Evolutionary conservation across 1,140 invertebrate genomes (phyloP).

Genomic region (Tachypleus tridentatus): DNA sequence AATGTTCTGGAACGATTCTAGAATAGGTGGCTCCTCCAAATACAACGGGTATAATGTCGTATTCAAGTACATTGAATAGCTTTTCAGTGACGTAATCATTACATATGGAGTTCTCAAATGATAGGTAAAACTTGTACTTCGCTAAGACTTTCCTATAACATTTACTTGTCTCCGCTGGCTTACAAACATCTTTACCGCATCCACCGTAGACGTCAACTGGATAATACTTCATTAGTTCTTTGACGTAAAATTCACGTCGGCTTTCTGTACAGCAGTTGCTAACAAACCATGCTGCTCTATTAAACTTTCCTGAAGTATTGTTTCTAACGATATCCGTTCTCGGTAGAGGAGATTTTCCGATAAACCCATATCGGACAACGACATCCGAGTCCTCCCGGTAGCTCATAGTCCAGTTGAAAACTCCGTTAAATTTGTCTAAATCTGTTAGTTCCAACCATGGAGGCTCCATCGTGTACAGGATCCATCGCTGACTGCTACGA

Average conservation of each 20-base stretch:
- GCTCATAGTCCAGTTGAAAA: slow-evolving; percentile 32
- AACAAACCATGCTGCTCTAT: slow-evolving; percentile 36
- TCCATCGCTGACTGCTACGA: slow-evolving; percentile 13
- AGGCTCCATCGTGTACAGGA: slow-evolving; percentile 22
- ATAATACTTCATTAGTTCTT: slow-evolving; percentile 25
- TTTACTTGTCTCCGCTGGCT: slow-evolving; percentile 12
- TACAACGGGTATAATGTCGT: slow-evolving; percentile 34
- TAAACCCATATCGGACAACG: slow-evolving; percentile 12
- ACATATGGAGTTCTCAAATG: slow-evolving; percentile 39
- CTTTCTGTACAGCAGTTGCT: slow-evolving; percentile 28
- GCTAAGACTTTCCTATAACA: slow-evolving; percentile 22
- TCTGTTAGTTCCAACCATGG: slow-evolving; percentile 12
- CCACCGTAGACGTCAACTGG: slow-evolving; percentile 31
- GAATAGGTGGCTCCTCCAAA: slow-evolving; percentile 32
- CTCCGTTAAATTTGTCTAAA: slow-evolving; percentile 13
- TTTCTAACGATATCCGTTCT: background rate
- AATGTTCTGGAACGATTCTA: slow-evolving; percentile 18
- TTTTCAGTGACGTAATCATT: slow-evolving; percentile 40
- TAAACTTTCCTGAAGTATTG: slow-evolving; percentile 12
- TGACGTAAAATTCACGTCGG: slow-evolving; percentile 26
- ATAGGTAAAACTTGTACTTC: slow-evolving; percentile 34
- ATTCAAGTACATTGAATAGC: slow-evolving; percentile 24
- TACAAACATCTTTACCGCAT: slow-evolving; percentile 28
- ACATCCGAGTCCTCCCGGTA: slow-evolving; percentile 27
- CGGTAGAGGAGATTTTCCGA: slow-evolving; percentile 2